Evolutionary conservation across 1,140 invertebrate genomes (phyloP), one percentile per base, ranked within the genome.

Genomic region (Drosophila nigromelanica): DNA sequence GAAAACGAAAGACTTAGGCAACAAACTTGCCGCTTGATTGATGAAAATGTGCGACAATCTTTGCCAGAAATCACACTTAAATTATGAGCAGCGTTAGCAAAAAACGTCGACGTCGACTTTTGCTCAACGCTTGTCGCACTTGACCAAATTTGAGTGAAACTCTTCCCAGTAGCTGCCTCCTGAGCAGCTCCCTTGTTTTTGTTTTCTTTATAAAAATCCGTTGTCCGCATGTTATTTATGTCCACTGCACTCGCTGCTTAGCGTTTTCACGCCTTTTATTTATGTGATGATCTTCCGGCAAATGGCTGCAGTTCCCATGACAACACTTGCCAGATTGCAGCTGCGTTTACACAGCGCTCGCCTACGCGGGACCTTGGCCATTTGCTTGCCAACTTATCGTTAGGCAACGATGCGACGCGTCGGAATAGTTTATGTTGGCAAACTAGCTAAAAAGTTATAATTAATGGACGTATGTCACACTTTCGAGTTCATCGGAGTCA

Each of bases 401-500:
- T 63, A 21, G 18, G 47, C 47, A 45, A 61, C 11, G 33, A 35
- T 21, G 4, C 43, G 5, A 14, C 14, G 12, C 58, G 40, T 43
- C n/a, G 35, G 50, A 7, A 42, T 63, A 42, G 21, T 30, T 33
- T 14, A 12, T 64, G 61, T 64, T 64, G 61, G 37, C 60, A 43
- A 56, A 48, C 18, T 27, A 27, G 56, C 12, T 58, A 35, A 50
- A 50, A 71, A 62, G 8, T 33, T 27, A 15, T 59, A 51, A 50
- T 67, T 73, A 73, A 45, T 48, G 43, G 66, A 21, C 55, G 52
- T 59, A 52, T 87, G 79, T 83, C 83, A 77, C 82, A 83, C 83
- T 89, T 87, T 87, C 58, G 76, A 77, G 83, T 79, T 86, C 81
- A 86, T 71, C 74, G 74, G 56, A 71, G 81, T 86, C 78, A 35